Conservation (phyloP, 2,113 vertebrate species). For the Anser cygnoides region DNA sequence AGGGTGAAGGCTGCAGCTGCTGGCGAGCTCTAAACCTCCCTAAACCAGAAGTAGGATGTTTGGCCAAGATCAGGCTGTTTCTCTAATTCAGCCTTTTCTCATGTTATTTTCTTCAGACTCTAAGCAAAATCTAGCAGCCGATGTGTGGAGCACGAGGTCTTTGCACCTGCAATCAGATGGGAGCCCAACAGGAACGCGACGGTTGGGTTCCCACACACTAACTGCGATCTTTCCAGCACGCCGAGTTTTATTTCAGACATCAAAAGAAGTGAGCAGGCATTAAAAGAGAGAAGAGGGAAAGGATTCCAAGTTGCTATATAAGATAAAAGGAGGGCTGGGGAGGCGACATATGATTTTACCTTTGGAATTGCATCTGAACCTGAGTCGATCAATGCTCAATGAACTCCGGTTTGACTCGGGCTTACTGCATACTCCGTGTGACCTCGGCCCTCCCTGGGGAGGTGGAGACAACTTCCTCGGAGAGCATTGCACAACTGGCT, state of each 20-base stretch:
- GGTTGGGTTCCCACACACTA: not conserved
- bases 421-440: not conserved
- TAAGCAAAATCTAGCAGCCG: not conserved
- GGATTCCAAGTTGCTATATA: not conserved
- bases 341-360: not conserved
- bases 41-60: not conserved
- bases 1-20: not conserved
- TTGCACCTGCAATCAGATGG: not conserved
- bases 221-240: conserved; percentile 10
- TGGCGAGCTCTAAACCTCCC: not conserved
- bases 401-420: not conserved
- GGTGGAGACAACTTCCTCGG: not conserved
- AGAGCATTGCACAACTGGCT: not conserved
- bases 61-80: not conserved
- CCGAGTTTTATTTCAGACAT: conserved; percentile 50
- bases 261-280: conserved; percentile 32
- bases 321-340: conserved; percentile 13
- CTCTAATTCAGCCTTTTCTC: not conserved
- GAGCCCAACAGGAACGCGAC: not conserved
- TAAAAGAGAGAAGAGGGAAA: not conserved
- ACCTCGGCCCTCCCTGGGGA: not conserved
- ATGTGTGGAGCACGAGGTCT: not conserved
- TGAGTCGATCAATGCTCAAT: not conserved
- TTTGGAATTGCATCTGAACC: not conserved
- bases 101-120: not conserved